These are phyloP conservation scores for Sinhomidia bicolor DNA, from an alignment of 2,888 invertebrate genomes.

Conservation along the genomic window DNA sequence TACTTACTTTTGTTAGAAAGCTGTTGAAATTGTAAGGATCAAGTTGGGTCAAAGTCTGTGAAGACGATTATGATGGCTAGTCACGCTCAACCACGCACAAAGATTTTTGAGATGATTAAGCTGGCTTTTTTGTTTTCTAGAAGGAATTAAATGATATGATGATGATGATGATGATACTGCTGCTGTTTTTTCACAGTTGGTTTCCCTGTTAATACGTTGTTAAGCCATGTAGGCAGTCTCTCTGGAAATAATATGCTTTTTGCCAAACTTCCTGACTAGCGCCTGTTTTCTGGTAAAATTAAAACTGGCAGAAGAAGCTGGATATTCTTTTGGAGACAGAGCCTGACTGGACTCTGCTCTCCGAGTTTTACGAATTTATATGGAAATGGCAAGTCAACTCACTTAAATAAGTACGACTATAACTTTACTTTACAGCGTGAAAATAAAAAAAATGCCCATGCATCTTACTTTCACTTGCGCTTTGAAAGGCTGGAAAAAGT, in stretches of 20 bases:
- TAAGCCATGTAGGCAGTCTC: too few relatives aligned
- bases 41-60: background rate
- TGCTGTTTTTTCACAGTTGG: background rate
- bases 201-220: background rate
- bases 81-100: background rate
- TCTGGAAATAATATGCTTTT: too few relatives aligned
- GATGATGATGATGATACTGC: background rate
- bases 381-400: too few relatives aligned
- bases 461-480: constrained; percentile 6
- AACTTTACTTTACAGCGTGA: too few relatives aligned
- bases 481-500: background rate
- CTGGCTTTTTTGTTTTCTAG: background rate
- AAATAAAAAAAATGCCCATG: background rate
- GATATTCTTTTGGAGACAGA: too few relatives aligned
- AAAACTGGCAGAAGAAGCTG: too few relatives aligned
- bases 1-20: background rate
- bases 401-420: too few relatives aligned
- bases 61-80: background rate
- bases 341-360: too few relatives aligned
- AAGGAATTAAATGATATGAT: background rate
- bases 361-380: too few relatives aligned
- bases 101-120: background rate
- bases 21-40: background rate
- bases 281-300: too few relatives aligned
- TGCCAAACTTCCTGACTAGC: too few relatives aligned